Percentiles rank a stretch among this genome's conserved stretches.
These are phyloP conservation scores for Gymnoscelis rufifasciata DNA, from an alignment of 2,888 invertebrate species.

Conservation along the genomic window DNA sequence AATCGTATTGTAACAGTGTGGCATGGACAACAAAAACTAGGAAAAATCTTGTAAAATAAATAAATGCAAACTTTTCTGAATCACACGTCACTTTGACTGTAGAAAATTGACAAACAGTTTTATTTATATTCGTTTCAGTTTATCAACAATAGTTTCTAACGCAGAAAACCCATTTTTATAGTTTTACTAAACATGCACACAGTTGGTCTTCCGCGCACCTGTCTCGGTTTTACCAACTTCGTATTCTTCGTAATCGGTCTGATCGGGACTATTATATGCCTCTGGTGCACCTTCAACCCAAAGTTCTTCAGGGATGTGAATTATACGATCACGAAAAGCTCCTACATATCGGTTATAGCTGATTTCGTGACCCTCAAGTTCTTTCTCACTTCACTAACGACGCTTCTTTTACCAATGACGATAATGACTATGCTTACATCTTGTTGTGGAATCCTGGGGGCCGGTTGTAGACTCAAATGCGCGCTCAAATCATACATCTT, in stretches of 20 bases:
- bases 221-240: conserved; percentile 64
- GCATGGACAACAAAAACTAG: too few relatives aligned
- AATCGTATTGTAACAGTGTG: too few relatives aligned
- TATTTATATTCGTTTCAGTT: conserved; percentile 4
- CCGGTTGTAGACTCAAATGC: conserved; percentile 61
- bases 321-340: conserved; percentile 59
- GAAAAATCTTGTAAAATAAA: too few relatives aligned
- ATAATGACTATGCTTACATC: conserved; percentile 55
- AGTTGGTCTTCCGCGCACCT: conserved; percentile 59
- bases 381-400: conserved; percentile 56
- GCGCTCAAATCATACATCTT: conserved; percentile 64
- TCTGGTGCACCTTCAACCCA: conserved; percentile 62
- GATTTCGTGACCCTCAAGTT: conserved; percentile 57
- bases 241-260: conserved; percentile 52
- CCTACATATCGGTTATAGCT: conserved; percentile 47
- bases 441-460: conserved; percentile 64
- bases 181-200: conserved; percentile 52
- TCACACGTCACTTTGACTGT: not conserved
- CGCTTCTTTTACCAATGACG: conserved; percentile 52
- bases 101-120: not conserved
- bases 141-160: conserved; percentile 7
- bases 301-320: conserved; percentile 65
- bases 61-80: not conserved
- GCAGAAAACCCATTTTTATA: conserved; percentile 10
- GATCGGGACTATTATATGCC: conserved; percentile 46